A percentile compares a stretch with the other conserved stretches of the same genome.
Conservation (phyloP, 2,113 vertebrate species). For the Xiphophorus hellerii region DNA sequence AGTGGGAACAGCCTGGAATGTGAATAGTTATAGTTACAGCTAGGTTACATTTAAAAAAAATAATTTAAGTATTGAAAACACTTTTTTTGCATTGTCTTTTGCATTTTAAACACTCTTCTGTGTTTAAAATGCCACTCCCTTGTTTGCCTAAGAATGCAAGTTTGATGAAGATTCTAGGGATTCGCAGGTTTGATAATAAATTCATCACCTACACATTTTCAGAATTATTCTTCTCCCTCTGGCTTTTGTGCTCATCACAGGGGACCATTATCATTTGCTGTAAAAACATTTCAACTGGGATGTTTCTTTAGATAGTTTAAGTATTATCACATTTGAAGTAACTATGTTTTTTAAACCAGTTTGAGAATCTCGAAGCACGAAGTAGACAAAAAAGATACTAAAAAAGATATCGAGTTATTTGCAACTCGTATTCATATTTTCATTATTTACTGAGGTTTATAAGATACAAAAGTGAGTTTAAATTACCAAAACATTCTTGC, state of each 20-base stretch:
- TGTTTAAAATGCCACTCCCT: background rate
- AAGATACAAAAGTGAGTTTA: background rate
- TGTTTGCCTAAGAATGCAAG: background rate
- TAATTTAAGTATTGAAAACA: background rate
- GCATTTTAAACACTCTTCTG: background rate
- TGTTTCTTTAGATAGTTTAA: background rate
- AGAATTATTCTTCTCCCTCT: too few species aligned
- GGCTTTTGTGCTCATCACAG: background rate
- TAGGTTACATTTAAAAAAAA: background rate
- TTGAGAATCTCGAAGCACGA: background rate
- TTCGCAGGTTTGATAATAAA: background rate
- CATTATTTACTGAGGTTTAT: background rate
- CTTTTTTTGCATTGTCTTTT: background rate
- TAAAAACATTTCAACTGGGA: background rate
- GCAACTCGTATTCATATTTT: background rate
- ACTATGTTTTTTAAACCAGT: too few species aligned
- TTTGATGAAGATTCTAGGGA: background rate
- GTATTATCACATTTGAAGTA: too few species aligned
- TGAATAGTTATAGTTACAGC: too few species aligned
- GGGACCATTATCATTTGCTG: background rate
- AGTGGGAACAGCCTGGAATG: too few species aligned
- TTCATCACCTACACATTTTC: too few species aligned
- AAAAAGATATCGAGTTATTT: background rate
- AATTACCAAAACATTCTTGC: background rate
- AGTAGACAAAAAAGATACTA: background rate